Conservation (phyloP, 2,888 invertebrate species). For the Psylliodes chrysocephalus region DNA sequence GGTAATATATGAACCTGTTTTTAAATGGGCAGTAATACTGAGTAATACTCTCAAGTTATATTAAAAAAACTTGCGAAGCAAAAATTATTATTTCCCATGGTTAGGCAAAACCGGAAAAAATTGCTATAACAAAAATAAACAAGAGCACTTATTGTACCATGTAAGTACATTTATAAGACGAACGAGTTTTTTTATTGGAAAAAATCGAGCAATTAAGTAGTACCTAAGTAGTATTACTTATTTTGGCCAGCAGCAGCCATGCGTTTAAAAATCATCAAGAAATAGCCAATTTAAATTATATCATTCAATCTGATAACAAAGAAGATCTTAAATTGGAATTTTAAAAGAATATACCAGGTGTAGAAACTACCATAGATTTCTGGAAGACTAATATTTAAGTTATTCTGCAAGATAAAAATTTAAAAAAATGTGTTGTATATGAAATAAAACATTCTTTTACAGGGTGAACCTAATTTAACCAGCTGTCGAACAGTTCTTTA, state of each 20-base stretch:
- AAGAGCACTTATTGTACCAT: conserved; percentile 29
- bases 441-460: too few relatives aligned
- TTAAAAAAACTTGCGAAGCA: conserved; percentile 7
- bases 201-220: conserved; percentile 1
- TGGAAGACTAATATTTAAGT: too few relatives aligned
- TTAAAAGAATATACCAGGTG: too few relatives aligned
- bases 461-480: too few relatives aligned
- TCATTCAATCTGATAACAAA: too few relatives aligned
- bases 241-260: conserved; percentile 3
- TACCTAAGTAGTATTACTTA: conserved; percentile 5
- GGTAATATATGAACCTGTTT: conserved; percentile 13
- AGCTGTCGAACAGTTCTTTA: too few relatives aligned
- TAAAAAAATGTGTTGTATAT: too few relatives aligned
- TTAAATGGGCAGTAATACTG: neutral
- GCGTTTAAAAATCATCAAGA: too few relatives aligned
- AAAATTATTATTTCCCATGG: conserved; percentile 31
- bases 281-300: too few relatives aligned
- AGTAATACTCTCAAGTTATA: neutral
- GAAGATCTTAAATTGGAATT: too few relatives aligned
- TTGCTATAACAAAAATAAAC: conserved; percentile 18
- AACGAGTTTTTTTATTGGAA: conserved; percentile 11
- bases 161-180: conserved; percentile 19
- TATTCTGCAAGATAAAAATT: too few relatives aligned
- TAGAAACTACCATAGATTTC: too few relatives aligned
- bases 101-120: conserved; percentile 23